A percentile compares a stretch with the other conserved stretches of the same genome.
Evolutionary conservation across 2,888 invertebrate species (phyloP).

Genomic region (Drosophila phalerata): DNA sequence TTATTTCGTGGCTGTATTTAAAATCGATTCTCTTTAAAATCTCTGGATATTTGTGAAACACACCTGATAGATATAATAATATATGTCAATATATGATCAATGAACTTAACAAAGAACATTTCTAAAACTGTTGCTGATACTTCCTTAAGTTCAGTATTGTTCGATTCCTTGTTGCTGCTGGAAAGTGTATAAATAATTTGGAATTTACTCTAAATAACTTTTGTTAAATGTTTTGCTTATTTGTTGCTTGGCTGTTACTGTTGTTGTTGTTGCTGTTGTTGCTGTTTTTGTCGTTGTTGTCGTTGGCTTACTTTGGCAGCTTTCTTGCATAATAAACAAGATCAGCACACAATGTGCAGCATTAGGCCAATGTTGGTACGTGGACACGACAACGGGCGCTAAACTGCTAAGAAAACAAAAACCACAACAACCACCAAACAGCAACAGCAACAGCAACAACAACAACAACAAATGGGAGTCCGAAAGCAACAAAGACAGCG

Average conservation of each 20-base stretch:
- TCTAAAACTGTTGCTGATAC: not conserved
- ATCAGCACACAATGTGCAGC: slow-evolving; percentile 81
- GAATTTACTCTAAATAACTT: slow-evolving; percentile 11
- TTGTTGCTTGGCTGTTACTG: slow-evolving; percentile 5
- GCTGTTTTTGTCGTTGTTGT: slow-evolving; percentile 35
- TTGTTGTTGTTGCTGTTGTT: slow-evolving; percentile 17
- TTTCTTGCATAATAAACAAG: slow-evolving; percentile 82
- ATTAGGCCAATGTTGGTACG: slow-evolving; percentile 80
- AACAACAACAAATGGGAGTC: slow-evolving; percentile 17
- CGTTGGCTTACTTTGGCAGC: slow-evolving; percentile 74
- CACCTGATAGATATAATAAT: not conserved
- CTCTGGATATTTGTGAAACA: not conserved
- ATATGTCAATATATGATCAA: not conserved
- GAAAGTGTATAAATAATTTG: not conserved
- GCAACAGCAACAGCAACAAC: slow-evolving; percentile 29
- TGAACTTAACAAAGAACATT: not conserved
- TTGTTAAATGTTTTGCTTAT: slow-evolving; percentile 28
- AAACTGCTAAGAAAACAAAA: slow-evolving; percentile 70
- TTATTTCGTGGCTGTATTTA: no score
- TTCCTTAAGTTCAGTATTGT: no score
- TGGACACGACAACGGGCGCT: slow-evolving; percentile 77
- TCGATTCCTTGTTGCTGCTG: not conserved
- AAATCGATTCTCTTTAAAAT: not conserved
- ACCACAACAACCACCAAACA: slow-evolving; percentile 11
- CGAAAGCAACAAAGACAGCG: slow-evolving; percentile 22